These are phyloP conservation scores for Clanis bilineata DNA, from an alignment of 2,888 invertebrate species.

Conservation along the genomic window DNA sequence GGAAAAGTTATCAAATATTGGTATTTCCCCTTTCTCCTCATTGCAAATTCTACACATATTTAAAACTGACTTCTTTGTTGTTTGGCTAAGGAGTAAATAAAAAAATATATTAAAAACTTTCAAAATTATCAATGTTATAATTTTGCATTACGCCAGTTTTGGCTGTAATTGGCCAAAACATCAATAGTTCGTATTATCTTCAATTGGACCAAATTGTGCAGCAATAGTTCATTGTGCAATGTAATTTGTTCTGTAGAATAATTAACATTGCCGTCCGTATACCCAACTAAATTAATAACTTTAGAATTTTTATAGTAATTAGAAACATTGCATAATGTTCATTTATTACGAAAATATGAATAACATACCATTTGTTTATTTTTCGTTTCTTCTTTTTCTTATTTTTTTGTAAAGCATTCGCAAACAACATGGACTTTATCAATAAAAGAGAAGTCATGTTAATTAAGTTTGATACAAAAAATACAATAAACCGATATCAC, in stretches of 20 bases:
- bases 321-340: not conserved
- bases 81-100: constrained; percentile 34
- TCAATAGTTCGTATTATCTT: no score
- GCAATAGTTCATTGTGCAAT: no score
- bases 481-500: not conserved
- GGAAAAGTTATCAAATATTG: constrained; percentile 62
- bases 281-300: no score
- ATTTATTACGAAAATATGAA: not conserved
- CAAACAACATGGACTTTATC: constrained; percentile 67
- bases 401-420: constrained; percentile 57
- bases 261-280: no score
- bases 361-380: constrained; percentile 53
- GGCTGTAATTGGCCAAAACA: no score
- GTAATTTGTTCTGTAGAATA: no score
- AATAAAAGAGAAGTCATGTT: constrained; percentile 65
- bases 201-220: no score
- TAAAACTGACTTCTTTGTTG: constrained; percentile 33
- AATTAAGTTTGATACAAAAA: not conserved
- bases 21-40: constrained; percentile 56
- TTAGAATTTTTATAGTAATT: not conserved
- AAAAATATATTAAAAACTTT: not conserved
- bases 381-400: constrained; percentile 58
- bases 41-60: constrained; percentile 64
- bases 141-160: no score
- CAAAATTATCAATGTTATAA: not conserved